Percentiles rank a stretch among this genome's conserved stretches.
phyloP scores from a whole-genome alignment of 2,113 vertebrate species.

The Manacus vitellinus region DNA sequence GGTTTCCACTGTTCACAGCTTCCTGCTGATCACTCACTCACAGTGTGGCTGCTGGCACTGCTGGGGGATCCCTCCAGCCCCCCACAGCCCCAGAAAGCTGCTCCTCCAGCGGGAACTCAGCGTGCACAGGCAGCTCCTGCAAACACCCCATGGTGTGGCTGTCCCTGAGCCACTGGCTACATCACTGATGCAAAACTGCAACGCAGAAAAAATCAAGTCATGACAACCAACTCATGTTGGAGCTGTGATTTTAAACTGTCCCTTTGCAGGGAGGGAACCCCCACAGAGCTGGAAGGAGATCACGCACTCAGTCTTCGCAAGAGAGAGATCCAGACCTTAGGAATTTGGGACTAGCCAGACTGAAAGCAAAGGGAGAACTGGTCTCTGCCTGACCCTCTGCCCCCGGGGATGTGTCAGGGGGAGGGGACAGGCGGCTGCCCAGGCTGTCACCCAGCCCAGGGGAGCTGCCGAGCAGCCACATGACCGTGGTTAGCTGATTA shows the following conservation, averaged over 20 bases:
- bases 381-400: not conserved
- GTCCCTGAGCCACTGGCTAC: not conserved
- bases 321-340: not conserved
- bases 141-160: fast-evolving
- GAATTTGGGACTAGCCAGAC: not conserved
- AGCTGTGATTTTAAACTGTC: not conserved
- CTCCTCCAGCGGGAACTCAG: not conserved
- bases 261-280: not conserved
- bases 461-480: not conserved
- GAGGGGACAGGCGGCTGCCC: not conserved
- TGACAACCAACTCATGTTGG: not conserved
- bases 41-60: fast-evolving
- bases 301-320: fast-evolving
- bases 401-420: fast-evolving
- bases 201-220: not conserved
- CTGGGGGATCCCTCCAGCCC: not conserved
- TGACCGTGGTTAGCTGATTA: constrained; percentile 43
- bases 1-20: not conserved
- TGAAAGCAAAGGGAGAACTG: not conserved
- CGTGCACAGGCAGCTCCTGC: not conserved
- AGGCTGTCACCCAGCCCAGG: not conserved
- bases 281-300: not conserved
- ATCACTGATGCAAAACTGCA: not conserved
- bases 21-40: not conserved
- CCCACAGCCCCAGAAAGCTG: fast-evolving